Conservation (phyloP, 2,113 vertebrate genomes). For the Laticauda colubrina region DNA sequence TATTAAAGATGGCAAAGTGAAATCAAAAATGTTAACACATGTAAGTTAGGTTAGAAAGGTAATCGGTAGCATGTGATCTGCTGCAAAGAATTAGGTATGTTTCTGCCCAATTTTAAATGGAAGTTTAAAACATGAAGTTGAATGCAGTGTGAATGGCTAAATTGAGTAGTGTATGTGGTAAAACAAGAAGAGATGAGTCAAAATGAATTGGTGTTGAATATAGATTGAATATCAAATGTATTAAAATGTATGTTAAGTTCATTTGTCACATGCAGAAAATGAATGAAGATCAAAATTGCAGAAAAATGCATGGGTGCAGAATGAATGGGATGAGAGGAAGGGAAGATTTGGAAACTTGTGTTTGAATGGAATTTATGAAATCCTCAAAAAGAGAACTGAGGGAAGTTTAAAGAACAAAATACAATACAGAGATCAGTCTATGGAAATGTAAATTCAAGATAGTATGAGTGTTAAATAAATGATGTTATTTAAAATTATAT, state of each 20-base stretch:
- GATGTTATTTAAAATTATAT: neutral
- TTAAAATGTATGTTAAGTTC: neutral
- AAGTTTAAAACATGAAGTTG: neutral
- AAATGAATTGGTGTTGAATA: neutral
- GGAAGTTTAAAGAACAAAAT: neutral
- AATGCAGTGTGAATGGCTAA: neutral
- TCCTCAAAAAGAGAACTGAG: neutral
- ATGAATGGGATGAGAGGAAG: neutral
- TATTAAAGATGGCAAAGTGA: neutral
- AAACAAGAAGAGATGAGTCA: neutral
- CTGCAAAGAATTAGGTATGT: neutral
- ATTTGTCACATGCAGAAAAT: neutral
- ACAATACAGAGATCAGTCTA: neutral
- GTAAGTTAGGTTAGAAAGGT: neutral
- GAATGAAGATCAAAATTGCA: neutral
- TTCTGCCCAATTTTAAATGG: neutral
- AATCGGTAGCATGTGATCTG: neutral
- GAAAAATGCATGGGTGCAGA: neutral
- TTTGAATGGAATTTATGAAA: neutral
- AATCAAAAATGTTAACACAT: neutral
- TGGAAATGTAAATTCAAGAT: neutral
- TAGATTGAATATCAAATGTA: neutral
- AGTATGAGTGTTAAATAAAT: neutral
- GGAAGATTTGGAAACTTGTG: neutral
- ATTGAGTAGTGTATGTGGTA: neutral